These are phyloP conservation scores for Pheucticus melanocephalus DNA, from an alignment of 2,113 vertebrate species.

Conservation along the genomic window DNA sequence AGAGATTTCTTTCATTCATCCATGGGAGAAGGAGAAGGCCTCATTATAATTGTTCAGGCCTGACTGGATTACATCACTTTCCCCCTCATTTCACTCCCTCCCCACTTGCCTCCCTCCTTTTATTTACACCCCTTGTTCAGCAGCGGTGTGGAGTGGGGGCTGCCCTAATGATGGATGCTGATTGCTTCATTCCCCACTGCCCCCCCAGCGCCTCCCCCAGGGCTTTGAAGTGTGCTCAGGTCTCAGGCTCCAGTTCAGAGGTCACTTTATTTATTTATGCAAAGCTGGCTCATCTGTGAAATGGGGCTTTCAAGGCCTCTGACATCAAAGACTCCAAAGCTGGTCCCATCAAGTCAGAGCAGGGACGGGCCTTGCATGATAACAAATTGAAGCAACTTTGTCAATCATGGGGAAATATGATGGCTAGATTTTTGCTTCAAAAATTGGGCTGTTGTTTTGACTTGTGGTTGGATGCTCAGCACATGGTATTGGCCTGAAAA, in stretches of 20 bases:
- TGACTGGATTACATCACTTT: constrained; percentile 71
- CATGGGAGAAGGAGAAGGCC: constrained; percentile 34
- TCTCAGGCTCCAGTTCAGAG: constrained; percentile 73
- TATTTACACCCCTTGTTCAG: constrained; percentile 45
- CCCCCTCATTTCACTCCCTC: constrained; percentile 53
- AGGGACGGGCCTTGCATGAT: constrained; percentile 47
- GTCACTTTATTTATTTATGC: constrained; percentile 78
- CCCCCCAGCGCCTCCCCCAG: neutral
- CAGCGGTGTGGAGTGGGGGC: neutral
- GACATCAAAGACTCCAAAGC: constrained; percentile 72
- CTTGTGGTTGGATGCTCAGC: neutral
- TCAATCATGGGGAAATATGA: constrained; percentile 15
- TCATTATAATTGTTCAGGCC: constrained; percentile 60
- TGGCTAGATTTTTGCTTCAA: neutral
- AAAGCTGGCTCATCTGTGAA: constrained; percentile 76
- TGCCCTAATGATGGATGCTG: constrained; percentile 68
- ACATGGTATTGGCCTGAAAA: neutral
- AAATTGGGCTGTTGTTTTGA: neutral
- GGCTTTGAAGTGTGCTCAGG: constrained; percentile 74
- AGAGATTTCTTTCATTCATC: constrained; percentile 34
- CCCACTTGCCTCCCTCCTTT: constrained; percentile 6
- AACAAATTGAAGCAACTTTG: constrained; percentile 52
- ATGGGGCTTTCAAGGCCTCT: constrained; percentile 68
- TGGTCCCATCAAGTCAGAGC: constrained; percentile 58
- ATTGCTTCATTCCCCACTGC: constrained; percentile 58